Percentiles rank a stretch among this genome's conserved stretches.
These are phyloP conservation scores for Vanessa atalanta DNA, from an alignment of 1,140 invertebrate species.

Conservation along the genomic window DNA sequence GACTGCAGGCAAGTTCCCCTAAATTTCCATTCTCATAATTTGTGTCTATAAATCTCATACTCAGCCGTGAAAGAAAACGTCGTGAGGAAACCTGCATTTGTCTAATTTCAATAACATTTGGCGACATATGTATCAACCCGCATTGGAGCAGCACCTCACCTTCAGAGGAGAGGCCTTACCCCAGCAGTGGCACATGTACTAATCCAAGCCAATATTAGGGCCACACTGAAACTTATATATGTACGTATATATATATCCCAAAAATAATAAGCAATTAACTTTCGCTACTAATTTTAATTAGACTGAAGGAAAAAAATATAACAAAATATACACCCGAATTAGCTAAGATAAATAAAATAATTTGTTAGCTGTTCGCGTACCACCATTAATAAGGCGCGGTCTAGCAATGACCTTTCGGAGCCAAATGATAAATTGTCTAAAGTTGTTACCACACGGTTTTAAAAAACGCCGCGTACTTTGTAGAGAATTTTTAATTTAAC, in stretches of 20 bases:
- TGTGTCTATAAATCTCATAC: no score
- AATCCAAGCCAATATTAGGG: neutral
- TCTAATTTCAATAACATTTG: no score
- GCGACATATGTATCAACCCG: no score
- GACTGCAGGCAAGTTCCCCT: no score
- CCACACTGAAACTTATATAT: neutral
- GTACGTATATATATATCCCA: no score
- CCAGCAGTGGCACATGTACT: no score
- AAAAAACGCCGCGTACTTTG: neutral
- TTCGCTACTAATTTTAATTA: constrained; percentile 3
- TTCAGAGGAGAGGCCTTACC: no score
- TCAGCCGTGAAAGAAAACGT: no score
- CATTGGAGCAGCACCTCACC: no score
- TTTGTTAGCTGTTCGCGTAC: constrained; percentile 13
- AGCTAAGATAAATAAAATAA: constrained; percentile 22
- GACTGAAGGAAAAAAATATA: neutral
- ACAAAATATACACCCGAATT: neutral
- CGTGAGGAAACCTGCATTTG: no score
- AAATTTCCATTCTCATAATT: no score
- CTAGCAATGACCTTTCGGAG: constrained; percentile 18
- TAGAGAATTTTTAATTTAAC: neutral
- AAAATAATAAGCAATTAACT: neutral
- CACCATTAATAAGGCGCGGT: constrained; percentile 18
- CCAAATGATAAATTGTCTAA: constrained; percentile 20
- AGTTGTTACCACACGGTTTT: neutral